Base-by-base conservation (phyloP, 2,797 vertebrate genomes). In the Oceanodroma leucorhoa region DNA sequence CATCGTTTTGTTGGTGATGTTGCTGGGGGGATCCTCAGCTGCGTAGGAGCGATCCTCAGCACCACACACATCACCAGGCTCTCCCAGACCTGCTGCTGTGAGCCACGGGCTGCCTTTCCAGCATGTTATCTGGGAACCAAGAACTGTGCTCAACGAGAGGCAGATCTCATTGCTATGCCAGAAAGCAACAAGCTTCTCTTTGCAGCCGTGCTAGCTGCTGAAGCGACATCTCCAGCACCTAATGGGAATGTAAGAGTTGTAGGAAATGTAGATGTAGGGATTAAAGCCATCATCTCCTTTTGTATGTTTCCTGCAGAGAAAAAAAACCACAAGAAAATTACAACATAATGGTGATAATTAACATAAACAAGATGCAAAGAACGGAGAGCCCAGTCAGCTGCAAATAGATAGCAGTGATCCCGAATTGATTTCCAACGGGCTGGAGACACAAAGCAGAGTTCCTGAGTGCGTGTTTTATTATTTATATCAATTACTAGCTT, bases 1-100 rank as follows among this genome's bases (percentile, higher is more conserved):
- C 17, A 0, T 12, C 45, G 0, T 50, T 38, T 15, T 8, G 1
- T 1, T 32, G 57, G 7, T 29, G 41, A 2, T 23, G 19, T 32
- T 89, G 55, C 60, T 70, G 78, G n/a, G 19, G n/a, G 38, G 22
- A 55, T 3, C 10, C 61, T 40, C 61, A 87, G 77, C 61, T 38
- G 4, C 1, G 1, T 6, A 10, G 48, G 43, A 14, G 51, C 0
- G 1, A 43, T 23, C 14, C 70, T 40, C 29, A 41, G 64, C 36
- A 45, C 17, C 18, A 6, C 12, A 8, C 2, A 7, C n/a, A 34
- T 73, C 66, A 10, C 4, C 40, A 34, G 76, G 23, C 26, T 22
- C 57, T 45, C 41, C 2, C 32, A 75, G 46, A 54, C 7, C 46
- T 66, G 81, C 34, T 51, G 66, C 70, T n/a, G 10, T 15, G 43